These are phyloP conservation scores for Pygoscelis antarcticus DNA, from an alignment of 2,113 vertebrate species.

Conservation along the genomic window DNA sequence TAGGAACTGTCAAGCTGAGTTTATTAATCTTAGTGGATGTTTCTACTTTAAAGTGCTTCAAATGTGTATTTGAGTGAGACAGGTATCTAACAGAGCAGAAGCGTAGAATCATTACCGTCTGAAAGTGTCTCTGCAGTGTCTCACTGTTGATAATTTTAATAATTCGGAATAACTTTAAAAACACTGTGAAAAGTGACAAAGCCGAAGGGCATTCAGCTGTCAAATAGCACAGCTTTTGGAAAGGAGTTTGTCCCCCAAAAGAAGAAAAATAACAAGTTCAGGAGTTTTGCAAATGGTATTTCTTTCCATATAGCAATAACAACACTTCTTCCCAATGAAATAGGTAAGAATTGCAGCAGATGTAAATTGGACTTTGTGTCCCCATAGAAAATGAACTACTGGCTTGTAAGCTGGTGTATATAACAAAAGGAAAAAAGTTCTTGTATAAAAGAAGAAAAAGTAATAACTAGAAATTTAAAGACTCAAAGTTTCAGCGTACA, in stretches of 20 bases:
- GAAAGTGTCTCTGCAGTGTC: background rate
- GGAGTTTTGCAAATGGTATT: background rate
- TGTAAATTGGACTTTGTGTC: background rate
- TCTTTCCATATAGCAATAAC: background rate
- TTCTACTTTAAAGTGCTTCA: constrained; percentile 2
- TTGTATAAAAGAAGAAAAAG: background rate
- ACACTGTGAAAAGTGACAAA: background rate
- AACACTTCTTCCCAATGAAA: background rate
- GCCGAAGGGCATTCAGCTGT: background rate
- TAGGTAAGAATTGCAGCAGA: background rate
- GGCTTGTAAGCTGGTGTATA: background rate
- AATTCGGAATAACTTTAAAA: background rate
- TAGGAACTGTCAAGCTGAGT: background rate
- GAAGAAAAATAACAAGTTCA: background rate
- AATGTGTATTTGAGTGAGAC: background rate
- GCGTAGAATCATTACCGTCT: background rate
- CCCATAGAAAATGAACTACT: background rate
- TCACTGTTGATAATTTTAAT: background rate
- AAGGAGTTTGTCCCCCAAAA: background rate
- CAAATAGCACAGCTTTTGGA: background rate
- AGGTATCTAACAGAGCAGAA: background rate
- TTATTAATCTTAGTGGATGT: background rate
- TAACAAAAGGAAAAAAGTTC: background rate
- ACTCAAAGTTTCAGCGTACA: background rate
- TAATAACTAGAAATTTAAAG: background rate